These are phyloP conservation scores for Elmis aenea DNA, from an alignment of 2,888 invertebrate genomes.

Conservation along the genomic window DNA sequence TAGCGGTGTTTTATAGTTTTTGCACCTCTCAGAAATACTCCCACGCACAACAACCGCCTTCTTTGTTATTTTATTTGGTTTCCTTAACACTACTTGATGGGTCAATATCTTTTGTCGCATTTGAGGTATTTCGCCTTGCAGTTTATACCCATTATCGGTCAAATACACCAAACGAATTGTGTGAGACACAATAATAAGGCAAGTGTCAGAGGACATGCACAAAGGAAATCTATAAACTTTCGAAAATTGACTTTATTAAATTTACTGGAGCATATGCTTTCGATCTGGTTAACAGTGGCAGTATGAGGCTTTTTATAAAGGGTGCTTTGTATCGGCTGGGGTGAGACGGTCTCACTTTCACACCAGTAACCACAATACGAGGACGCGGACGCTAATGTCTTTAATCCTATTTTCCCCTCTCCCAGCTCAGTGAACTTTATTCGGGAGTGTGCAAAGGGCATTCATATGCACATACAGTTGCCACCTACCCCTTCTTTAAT, in stretches of 20 bases:
- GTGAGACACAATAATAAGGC: too few relatives aligned
- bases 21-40: too few relatives aligned
- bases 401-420: conserved; percentile 28
- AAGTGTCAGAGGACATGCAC: too few relatives aligned
- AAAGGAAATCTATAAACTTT: too few relatives aligned
- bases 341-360: conserved; percentile 44
- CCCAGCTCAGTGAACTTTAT: conserved; percentile 24
- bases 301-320: conserved; percentile 7
- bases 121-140: conserved; percentile 8
- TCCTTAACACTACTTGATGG: too few relatives aligned
- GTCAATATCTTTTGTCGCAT: conserved; percentile 14
- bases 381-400: conserved; percentile 40
- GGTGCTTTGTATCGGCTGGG: conserved; percentile 18
- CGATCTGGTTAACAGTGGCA: conserved; percentile 29
- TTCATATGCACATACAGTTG: conserved; percentile 20
- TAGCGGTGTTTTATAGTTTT: too few relatives aligned
- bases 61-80: too few relatives aligned
- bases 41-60: too few relatives aligned
- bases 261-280: conserved; percentile 35
- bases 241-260: too few relatives aligned
- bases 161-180: too few relatives aligned
- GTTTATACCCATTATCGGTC: conserved; percentile 15
- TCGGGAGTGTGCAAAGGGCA: conserved; percentile 19
- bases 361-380: conserved; percentile 49
- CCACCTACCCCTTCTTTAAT: conserved; percentile 25